These are phyloP conservation scores for Corbicula japonica DNA, from an alignment of 2,888 invertebrate species.

Conservation along the genomic window DNA sequence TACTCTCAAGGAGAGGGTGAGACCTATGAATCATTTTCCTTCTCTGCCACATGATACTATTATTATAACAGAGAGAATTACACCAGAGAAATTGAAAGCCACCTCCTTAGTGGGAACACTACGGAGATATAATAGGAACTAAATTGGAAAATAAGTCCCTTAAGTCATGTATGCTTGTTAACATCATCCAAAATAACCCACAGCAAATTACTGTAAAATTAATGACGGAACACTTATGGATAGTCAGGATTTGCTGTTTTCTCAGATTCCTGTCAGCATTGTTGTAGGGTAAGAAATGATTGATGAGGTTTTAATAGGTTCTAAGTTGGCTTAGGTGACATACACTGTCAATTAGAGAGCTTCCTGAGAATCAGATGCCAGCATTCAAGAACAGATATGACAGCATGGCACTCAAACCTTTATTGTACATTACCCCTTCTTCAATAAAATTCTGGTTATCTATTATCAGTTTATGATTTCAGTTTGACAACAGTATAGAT, in stretches of 20 bases:
- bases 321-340: too few relatives aligned
- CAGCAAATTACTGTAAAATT: conserved; percentile 31
- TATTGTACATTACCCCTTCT: too few relatives aligned
- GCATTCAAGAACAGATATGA: too few relatives aligned
- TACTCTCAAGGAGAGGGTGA: too few relatives aligned
- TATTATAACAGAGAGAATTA: conserved; percentile 38
- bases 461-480: too few relatives aligned
- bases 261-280: not conserved
- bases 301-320: conserved; percentile 12
- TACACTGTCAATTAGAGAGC: too few relatives aligned
- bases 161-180: conserved; percentile 34
- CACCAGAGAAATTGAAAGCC: conserved; percentile 9
- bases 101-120: not conserved
- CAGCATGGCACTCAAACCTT: too few relatives aligned
- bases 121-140: not conserved
- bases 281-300: not conserved
- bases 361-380: too few relatives aligned
- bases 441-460: too few relatives aligned
- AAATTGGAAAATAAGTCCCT: conserved; percentile 41
- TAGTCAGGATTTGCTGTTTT: conserved; percentile 18
- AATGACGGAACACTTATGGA: conserved; percentile 27
- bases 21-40: conserved; percentile 24
- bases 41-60: conserved; percentile 21
- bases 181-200: conserved; percentile 18
- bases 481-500: too few relatives aligned